A percentile compares a stretch with the other conserved stretches of the same genome.
Evolutionary conservation across 2,888 invertebrate species (phyloP).

Genomic region (Melanostoma mellinum): DNA sequence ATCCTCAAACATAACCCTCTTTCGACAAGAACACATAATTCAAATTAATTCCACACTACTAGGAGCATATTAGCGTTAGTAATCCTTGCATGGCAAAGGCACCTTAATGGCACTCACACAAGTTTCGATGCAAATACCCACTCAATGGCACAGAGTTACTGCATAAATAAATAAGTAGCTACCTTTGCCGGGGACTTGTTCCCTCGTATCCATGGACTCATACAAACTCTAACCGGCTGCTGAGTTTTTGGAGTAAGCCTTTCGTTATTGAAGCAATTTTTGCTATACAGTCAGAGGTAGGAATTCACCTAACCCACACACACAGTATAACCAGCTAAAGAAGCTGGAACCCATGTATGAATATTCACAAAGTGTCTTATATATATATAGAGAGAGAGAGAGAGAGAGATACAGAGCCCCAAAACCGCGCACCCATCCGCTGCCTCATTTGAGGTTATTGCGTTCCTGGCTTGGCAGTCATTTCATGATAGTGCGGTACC

Average conservation of each 20-base stretch:
- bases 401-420: not conserved
- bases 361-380: constrained; percentile 25
- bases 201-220: not conserved
- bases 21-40: constrained; percentile 60
- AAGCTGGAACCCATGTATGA: constrained; percentile 31
- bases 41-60: constrained; percentile 69
- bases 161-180: constrained; percentile 70
- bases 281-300: constrained; percentile 18
- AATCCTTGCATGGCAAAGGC: constrained; percentile 61
- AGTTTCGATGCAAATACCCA: constrained; percentile 67
- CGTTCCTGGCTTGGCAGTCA: constrained; percentile 53
- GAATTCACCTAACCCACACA: not conserved
- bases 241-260: constrained; percentile 18
- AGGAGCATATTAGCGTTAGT: constrained; percentile 67
- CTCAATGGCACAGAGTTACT: constrained; percentile 67
- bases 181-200: constrained; percentile 15
- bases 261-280: constrained; percentile 48
- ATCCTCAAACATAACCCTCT: constrained; percentile 35
- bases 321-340: constrained; percentile 25
- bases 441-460: constrained; percentile 58
- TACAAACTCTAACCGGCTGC: not conserved
- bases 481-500: constrained; percentile 42
- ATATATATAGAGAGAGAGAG: not conserved
- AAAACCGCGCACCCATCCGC: constrained; percentile 23
- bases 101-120: constrained; percentile 69